Evolutionary conservation across 2,797 vertebrate genomes (phyloP), one percentile per base, ranked within the genome.

Genomic region (Poeciliopsis turneri): DNA sequence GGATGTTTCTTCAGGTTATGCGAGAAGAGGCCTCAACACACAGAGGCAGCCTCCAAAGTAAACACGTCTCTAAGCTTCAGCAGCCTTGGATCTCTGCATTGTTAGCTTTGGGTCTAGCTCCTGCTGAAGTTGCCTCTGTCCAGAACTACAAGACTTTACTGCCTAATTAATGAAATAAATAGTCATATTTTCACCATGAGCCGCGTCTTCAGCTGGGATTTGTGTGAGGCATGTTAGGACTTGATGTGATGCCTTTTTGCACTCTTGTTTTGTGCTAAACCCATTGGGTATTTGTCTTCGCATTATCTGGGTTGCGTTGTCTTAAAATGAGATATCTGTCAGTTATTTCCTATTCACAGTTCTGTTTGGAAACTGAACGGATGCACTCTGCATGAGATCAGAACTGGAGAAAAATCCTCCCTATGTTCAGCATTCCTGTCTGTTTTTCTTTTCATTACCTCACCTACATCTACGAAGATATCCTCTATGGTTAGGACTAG

Each of bases 31-130:
- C 61, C 30, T 83, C 78, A 77, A 13, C 81, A 69, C 57, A 55
- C 74, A 47, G 83, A 55, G 39, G 8, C 78, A 30, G 76, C 78
- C 86, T 90, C 87, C 75, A 84, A 84, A 74, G 81, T 84, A 91
- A 92, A 92, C 90, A 87, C 15, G 53, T 9, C 77, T 20, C 6
- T 86, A 86, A 91, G 86, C 88, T 85, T 73, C 57, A 28, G 83
- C 86, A 90, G 86, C 91, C 83, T 87, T 77, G 49, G 87, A 83
- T 80, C 83, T 87, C 83, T 84, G 84, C 84, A 69, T 57, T 86
- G 87, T 93, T 91, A 78, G 90, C 86, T 90, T 87, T 90, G 80
- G 85, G 57, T 78, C 75, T 69, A 80, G 53, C 81, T 88, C 76
- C 72, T 3, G 76, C 84, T 81, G 53, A 77, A 86, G 70, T 88